Evolutionary conservation across 2,888 invertebrate species (phyloP).

Genomic region (Pterobdella sp.): DNA sequence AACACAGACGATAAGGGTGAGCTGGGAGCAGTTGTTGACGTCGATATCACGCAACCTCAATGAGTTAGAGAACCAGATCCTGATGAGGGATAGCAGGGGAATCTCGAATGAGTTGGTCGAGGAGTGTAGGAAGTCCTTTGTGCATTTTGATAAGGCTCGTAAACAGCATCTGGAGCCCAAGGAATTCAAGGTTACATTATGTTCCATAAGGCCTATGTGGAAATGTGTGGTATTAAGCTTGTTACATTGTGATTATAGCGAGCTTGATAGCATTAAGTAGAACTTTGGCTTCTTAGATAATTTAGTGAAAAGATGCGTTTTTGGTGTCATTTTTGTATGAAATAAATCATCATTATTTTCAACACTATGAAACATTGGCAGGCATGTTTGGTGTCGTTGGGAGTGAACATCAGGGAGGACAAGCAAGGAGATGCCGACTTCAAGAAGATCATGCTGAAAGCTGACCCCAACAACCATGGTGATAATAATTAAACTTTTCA

Average conservation of each 20-base stretch:
- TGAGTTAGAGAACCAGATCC: slow-evolving; percentile 90
- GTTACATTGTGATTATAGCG: background rate
- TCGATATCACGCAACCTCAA: slow-evolving; percentile 97
- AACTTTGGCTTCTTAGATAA: background rate
- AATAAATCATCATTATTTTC: too few relatives aligned
- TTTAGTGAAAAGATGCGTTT: background rate
- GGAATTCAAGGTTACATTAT: slow-evolving; percentile 67
- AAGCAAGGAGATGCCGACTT: slow-evolving; percentile 96
- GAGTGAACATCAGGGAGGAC: slow-evolving; percentile 89
- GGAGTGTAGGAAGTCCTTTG: slow-evolving; percentile 92
- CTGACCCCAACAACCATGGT: slow-evolving; percentile 91
- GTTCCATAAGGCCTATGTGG: background rate
- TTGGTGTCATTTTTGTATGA: too few relatives aligned
- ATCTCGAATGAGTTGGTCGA: slow-evolving; percentile 80
- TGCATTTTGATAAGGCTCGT: slow-evolving; percentile 83
- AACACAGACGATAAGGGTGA: slow-evolving; percentile 77
- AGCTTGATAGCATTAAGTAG: background rate
- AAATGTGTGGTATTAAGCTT: background rate
- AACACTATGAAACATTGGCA: background rate
- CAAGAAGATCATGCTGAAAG: slow-evolving; percentile 89
- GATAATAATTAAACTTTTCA: too few relatives aligned
- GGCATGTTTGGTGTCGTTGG: slow-evolving; percentile 86
- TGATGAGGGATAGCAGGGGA: slow-evolving; percentile 69
- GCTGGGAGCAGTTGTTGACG: slow-evolving; percentile 96
- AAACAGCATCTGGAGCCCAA: slow-evolving; percentile 86